Conservation (phyloP, 2,113 vertebrate genomes). For the Vidua macroura region DNA sequence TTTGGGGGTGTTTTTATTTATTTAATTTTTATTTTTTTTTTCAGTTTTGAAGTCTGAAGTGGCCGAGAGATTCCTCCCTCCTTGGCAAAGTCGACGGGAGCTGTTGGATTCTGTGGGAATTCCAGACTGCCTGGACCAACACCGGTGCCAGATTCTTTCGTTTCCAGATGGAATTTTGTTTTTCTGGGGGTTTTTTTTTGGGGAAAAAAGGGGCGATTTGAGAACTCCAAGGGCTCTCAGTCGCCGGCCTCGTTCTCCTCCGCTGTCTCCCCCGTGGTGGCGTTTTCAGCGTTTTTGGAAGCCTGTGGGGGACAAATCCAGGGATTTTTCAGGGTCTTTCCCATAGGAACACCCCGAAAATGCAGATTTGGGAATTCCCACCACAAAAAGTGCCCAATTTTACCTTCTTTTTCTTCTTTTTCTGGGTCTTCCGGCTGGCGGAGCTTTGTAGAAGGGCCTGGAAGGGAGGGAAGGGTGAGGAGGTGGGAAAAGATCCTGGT, state of each 20-base stretch:
- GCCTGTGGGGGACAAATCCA: conserved; percentile 72
- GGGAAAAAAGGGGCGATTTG: not conserved
- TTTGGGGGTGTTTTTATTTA: not conserved
- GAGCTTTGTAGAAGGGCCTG: conserved; percentile 96
- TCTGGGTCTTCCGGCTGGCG: conserved; percentile 95
- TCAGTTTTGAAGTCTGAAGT: accelerated
- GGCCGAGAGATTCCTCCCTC: not conserved
- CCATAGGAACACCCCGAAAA: accelerated
- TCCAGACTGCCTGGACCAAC: not conserved
- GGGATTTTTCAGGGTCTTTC: not conserved
- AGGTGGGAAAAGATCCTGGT: accelerated
- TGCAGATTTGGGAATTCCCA: accelerated
- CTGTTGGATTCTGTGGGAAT: not conserved
- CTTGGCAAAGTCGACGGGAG: not conserved
- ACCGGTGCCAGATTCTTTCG: not conserved
- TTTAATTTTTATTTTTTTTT: too few species aligned
- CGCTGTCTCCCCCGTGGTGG: conserved; percentile 85
- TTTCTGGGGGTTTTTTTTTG: not conserved
- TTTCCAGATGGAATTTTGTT: not conserved
- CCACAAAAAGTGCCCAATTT: accelerated
- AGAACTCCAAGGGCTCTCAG: conserved; percentile 61
- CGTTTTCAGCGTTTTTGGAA: conserved; percentile 90
- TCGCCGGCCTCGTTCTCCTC: conserved; percentile 90
- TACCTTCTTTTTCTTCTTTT: conserved; percentile 99
- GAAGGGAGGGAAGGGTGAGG: not conserved